Conservation (phyloP, 2,797 vertebrate species). For the Nasua narica region DNA sequence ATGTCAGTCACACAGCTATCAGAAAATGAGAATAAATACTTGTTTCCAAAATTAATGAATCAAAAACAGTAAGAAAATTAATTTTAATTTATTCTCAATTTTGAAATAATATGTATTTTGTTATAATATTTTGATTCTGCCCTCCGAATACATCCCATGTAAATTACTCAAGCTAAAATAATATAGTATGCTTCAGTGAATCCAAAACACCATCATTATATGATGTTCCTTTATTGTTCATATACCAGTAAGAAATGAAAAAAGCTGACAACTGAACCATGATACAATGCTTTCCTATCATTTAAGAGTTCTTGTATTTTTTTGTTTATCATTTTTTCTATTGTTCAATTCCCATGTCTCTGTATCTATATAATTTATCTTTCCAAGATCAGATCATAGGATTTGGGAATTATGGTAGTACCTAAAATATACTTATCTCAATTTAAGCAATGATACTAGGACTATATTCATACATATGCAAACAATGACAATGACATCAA, state of each 20-base stretch:
- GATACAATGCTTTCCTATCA: neutral
- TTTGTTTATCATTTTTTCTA: neutral
- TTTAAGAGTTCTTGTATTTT: neutral
- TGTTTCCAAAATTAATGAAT: neutral
- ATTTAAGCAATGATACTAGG: neutral
- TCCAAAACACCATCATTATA: neutral
- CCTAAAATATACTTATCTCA: neutral
- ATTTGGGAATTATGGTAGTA: neutral
- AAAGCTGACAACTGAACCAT: neutral
- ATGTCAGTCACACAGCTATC: neutral
- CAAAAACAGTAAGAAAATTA: slow-evolving; percentile 7
- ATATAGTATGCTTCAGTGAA: neutral
- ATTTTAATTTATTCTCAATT: neutral
- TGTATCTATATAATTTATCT: neutral
- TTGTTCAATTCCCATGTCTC: neutral
- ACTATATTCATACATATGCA: neutral
- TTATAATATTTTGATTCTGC: neutral
- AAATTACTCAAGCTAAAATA: neutral
- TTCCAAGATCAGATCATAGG: neutral
- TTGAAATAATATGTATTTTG: neutral
- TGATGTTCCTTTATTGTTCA: neutral
- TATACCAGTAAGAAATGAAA: neutral
- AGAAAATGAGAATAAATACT: slow-evolving; percentile 25
- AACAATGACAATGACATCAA: neutral
- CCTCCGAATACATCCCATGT: neutral